phyloP scores from a whole-genome alignment of 2,113 vertebrate genomes.

The Amphilophus citrinellus region DNA sequence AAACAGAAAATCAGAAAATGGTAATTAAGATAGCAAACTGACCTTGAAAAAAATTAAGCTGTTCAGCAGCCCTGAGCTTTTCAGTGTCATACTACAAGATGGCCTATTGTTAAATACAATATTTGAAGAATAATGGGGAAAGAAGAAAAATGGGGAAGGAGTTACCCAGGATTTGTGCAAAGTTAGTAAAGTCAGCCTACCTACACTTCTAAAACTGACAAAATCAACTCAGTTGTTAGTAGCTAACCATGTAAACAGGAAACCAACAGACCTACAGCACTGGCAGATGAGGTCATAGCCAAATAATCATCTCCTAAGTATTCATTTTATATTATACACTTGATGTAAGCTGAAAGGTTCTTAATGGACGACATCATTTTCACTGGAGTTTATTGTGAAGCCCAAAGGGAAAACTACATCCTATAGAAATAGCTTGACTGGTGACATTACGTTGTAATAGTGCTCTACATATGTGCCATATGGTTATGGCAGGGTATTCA shows the following conservation, averaged over 20 bases:
- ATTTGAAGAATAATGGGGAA: not conserved
- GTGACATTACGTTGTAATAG: slow-evolving; percentile 47
- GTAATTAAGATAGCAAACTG: not conserved
- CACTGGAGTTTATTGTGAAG: slow-evolving; percentile 10
- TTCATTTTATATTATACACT: not conserved
- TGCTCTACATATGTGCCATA: slow-evolving; percentile 27
- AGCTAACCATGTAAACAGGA: not conserved
- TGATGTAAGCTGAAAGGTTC: not conserved
- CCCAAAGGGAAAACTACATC: slow-evolving; percentile 30
- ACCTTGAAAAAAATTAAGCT: not conserved
- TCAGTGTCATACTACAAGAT: not conserved
- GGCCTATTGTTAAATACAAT: not conserved
- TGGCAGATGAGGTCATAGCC: not conserved
- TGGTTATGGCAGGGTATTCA: slow-evolving; percentile 36
- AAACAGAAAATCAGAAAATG: not conserved
- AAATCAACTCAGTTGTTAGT: not conserved
- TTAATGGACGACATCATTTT: not conserved
- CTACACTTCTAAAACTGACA: not conserved
- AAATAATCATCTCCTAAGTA: not conserved
- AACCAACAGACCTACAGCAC: not conserved
- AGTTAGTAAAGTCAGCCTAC: not conserved
- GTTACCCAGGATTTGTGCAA: not conserved
- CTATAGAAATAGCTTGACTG: slow-evolving; percentile 24
- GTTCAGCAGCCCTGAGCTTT: not conserved
- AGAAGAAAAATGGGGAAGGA: not conserved